Base-by-base conservation (phyloP, 2,797 vertebrate species). In the Gymnoscopelus braueri region DNA sequence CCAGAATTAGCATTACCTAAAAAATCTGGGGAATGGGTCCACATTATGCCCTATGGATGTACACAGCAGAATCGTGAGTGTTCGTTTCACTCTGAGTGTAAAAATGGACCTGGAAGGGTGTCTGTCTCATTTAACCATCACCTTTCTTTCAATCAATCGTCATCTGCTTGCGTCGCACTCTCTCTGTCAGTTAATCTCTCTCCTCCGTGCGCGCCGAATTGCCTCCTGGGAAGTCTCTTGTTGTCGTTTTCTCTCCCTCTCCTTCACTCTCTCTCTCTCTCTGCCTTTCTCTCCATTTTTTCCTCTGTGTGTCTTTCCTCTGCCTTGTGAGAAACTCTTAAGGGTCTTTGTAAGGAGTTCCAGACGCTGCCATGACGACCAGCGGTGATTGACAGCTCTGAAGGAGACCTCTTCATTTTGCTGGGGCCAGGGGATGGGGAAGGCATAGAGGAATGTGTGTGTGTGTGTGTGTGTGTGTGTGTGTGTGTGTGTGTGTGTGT, bases 351-450 rank as follows among this genome's bases (percentile, higher is more conserved):
- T 93, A 84, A 71, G 51, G 72, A 80, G 77, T 88, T 87, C 54
- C 59, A 82, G 79, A 82, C 86, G 82, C 87, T 93, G 90, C 92
- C 92, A 88, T 87, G 82, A 85, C 88, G 93, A 92, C 91, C 91
- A 67, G 81, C 68, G 55, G 53, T 87, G 91, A 94, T 80, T 91
- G 92, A 92, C 92, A 93, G 85, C 85, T 89, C 92, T 89, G 90
- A 88, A 86, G 93, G 93, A 85, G 83, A 87, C 89, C 86, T 92
- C 93, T 93, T 92, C 92, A 92, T 92, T 44, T 44, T 67, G 76
- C 90, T 74, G 85, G 77, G 87, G 81, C 75, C 82, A 62, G 63
- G 60, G 64, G 77, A 77, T 65, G 83, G 84, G 78, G 79, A 87
- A 87, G 89, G 83, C 67, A 83, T 84, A 75, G 71, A 86, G 78